Percentiles rank a stretch among this genome's conserved stretches.
Conservation (phyloP, 1,140 invertebrate species). For the Bicyclus anynana region DNA sequence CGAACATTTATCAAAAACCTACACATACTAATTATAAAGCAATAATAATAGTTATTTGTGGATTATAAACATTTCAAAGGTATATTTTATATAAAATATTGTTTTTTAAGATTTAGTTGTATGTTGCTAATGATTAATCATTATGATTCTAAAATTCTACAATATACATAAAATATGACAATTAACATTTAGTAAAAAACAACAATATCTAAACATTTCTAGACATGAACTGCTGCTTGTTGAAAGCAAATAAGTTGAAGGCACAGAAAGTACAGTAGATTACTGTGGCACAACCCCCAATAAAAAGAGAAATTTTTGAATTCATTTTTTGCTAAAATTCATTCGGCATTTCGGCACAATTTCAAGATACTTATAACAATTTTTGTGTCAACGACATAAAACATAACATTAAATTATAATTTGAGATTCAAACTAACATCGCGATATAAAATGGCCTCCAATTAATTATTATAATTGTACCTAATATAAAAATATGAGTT, state of each 20-base stretch:
- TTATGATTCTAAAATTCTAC: conserved; percentile 19
- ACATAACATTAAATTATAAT: neutral
- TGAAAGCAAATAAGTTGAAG: conserved; percentile 65
- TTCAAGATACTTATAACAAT: neutral
- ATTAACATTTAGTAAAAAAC: conserved; percentile 24
- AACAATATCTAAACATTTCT: conserved; percentile 29
- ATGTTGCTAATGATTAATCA: conserved; percentile 19
- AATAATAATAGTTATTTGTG: conserved; percentile 8
- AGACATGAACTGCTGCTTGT: conserved; percentile 35
- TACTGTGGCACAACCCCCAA: conserved; percentile 58
- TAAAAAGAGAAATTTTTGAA: conserved; percentile 25
- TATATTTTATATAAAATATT: conserved; percentile 28
- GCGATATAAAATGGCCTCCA: conserved; percentile 3
- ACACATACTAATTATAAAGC: conserved; percentile 18
- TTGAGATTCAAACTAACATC: conserved; percentile 21
- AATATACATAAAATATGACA: conserved; percentile 19
- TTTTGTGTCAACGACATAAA: neutral
- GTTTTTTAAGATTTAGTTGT: conserved; percentile 14
- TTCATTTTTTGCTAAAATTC: neutral
- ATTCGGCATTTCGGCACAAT: neutral
- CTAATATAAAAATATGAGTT: conserved; percentile 4
- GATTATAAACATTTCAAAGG: conserved; percentile 22
- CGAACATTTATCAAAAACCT: conserved; percentile 37
- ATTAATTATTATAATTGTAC: neutral
- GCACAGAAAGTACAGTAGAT: conserved; percentile 63